These are phyloP conservation scores for Trichogramma pretiosum DNA, from an alignment of 1,140 invertebrate species.

Conservation along the genomic window DNA sequence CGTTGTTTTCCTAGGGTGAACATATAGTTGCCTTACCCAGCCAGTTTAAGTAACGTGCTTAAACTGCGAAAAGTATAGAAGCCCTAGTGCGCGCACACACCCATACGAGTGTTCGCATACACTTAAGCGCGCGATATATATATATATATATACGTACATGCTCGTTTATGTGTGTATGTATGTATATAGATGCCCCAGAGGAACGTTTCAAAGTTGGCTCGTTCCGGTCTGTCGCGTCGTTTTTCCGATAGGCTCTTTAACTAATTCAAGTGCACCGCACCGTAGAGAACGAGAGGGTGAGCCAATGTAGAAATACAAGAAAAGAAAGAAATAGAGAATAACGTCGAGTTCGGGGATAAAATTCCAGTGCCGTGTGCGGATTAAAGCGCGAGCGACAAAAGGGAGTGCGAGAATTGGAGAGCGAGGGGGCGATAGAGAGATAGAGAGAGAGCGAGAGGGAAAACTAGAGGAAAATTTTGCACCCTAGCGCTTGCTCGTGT, in stretches of 20 bases:
- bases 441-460: no score
- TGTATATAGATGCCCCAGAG: slow-evolving; percentile 24
- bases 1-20: no score
- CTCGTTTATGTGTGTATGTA: slow-evolving; percentile 15
- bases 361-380: slow-evolving; percentile 21
- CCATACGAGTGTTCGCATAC: no score
- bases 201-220: slow-evolving; percentile 28
- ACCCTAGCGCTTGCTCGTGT: no score
- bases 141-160: slow-evolving; percentile 6
- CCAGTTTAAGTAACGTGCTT: no score
- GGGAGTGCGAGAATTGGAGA: slow-evolving; percentile 13
- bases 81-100: background rate
- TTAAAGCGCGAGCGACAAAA: slow-evolving; percentile 19
- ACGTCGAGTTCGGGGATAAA: slow-evolving; percentile 16
- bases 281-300: background rate
- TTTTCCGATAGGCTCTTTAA: slow-evolving; percentile 32
- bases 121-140: no score
- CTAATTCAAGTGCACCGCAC: slow-evolving; percentile 25
- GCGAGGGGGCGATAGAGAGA: no score
- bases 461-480: no score
- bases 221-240: slow-evolving; percentile 28
- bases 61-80: background rate
- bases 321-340: background rate
- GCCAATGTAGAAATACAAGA: no score
- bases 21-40: no score